Percentiles rank a stretch among this genome's conserved stretches.
These are phyloP conservation scores for Hydractinia echinata DNA, from an alignment of 30 jellyfish, hydroid and myxozoan genomes.

Conservation along the genomic window DNA sequence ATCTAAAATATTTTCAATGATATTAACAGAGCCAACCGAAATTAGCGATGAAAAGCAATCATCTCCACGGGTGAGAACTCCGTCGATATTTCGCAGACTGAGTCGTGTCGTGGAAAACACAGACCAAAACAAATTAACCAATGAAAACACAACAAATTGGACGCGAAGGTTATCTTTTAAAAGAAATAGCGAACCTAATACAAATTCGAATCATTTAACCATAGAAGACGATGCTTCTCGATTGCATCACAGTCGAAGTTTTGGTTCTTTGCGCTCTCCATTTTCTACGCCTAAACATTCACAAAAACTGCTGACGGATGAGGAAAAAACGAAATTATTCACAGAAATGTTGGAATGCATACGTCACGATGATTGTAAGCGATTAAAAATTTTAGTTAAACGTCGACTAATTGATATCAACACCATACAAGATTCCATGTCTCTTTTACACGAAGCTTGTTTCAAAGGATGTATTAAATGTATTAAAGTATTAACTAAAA, in stretches of 20 bases:
- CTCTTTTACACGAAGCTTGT: conserved; percentile 4
- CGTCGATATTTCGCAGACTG: too few species aligned
- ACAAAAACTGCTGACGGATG: neutral
- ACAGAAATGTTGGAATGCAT: neutral
- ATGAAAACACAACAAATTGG: too few species aligned
- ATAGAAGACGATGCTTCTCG: neutral
- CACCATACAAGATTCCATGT: neutral
- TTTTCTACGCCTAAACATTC: neutral
- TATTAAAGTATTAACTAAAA: neutral
- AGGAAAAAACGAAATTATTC: neutral
- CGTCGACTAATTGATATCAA: neutral
- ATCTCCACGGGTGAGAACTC: too few species aligned
- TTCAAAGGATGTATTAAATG: conserved; percentile 6
- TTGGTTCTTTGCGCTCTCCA: conserved; percentile 5
- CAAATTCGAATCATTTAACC: too few species aligned
- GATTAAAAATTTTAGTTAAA: conserved; percentile 1
- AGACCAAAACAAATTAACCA: too few species aligned
- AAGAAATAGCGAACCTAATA: too few species aligned
- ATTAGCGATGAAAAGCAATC: too few species aligned
- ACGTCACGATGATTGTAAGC: neutral
- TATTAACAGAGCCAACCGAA: too few species aligned
- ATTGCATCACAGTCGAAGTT: neutral
- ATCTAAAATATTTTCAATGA: too few species aligned
- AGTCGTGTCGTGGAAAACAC: too few species aligned
- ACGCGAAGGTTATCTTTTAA: too few species aligned